Base-by-base conservation (phyloP, 2,797 vertebrate genomes). In the Clarias laeviceps region DNA sequence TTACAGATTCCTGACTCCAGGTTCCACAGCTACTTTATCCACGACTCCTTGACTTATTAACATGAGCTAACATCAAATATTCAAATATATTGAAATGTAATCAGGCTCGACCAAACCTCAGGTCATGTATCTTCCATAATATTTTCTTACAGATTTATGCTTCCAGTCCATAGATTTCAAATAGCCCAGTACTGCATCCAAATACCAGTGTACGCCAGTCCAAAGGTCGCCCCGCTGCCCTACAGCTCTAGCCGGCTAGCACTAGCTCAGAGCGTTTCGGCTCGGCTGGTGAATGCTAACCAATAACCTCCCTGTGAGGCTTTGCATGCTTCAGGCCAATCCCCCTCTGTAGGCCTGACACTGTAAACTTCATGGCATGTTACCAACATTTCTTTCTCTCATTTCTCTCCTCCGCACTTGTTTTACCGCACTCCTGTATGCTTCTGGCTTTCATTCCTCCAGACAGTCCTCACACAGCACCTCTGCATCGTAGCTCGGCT, bases 291-390 rank as follows among this genome's bases (percentile, higher is more conserved):
- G 70, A 37, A 80, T 56, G n/a, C 82, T 68, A 81, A 81, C 68
- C 77, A 74, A 79, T 77, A 84, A 87, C 82, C 86, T 84, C 77
- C 65, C 86, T 81, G 65, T 74, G 27, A 54, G 76, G 74, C 76
- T 80, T 69, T 84, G 69, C 76, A 66, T 68, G 82, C 82, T 82
- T 85, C 87, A 82, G 40, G 50, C 86, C 59, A 54, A 56, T 45
- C 88, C 92, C 95, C 94, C 84, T 84, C 87, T 80, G 29, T 91
- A 96, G 94, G 96, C 95, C 95, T 91, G 94, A 95, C 94, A 95
- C 95, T 94, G 95, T 95, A 96, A 97, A 96, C 95, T 96, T 95
- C 93, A 94, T 94, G 96, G 96, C 95, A 95, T 95, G 94, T 95
- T 95, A 95, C 96, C 94, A 95, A 94, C 61, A 93, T 72, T 40